phyloP scores from a whole-genome alignment of 2,888 invertebrate species.

The Dexiosoma caninum region DNA sequence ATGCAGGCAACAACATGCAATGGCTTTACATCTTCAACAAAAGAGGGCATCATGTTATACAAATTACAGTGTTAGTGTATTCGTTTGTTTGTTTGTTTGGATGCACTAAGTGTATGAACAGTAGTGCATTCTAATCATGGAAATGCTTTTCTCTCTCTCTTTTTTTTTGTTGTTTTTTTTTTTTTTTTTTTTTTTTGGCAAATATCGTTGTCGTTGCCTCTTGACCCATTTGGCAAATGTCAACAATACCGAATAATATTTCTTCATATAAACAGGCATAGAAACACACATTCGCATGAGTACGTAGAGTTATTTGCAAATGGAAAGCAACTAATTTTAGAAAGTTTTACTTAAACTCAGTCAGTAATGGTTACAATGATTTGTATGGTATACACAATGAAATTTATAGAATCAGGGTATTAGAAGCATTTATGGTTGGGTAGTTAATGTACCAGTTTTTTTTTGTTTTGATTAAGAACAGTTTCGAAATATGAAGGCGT shows the following conservation, averaged over 20 bases:
- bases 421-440: neutral
- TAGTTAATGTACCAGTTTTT: neutral
- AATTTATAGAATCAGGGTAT: neutral
- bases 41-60: neutral
- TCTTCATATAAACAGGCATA: conserved; percentile 17
- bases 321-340: neutral
- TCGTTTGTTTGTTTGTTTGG: neutral
- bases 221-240: conserved; percentile 65
- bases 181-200: conserved; percentile 40
- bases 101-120: neutral
- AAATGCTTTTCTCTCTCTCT: conserved; percentile 38
- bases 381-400: neutral
- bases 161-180: conserved; percentile 36
- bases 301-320: neutral
- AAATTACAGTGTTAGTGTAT: neutral
- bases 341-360: neutral
- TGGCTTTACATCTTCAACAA: neutral
- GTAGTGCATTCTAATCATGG: neutral
- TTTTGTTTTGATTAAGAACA: too few species aligned
- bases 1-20: neutral
- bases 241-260: conserved; percentile 30
- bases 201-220: conserved; percentile 62
- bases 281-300: neutral
- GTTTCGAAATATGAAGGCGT: too few species aligned
- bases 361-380: conserved; percentile 6